A percentile compares a stretch with the other conserved stretches of the same genome.
These are phyloP conservation scores for Ptilorrhoa leucosticta DNA, from an alignment of 2,113 vertebrate species.

Conservation along the genomic window DNA sequence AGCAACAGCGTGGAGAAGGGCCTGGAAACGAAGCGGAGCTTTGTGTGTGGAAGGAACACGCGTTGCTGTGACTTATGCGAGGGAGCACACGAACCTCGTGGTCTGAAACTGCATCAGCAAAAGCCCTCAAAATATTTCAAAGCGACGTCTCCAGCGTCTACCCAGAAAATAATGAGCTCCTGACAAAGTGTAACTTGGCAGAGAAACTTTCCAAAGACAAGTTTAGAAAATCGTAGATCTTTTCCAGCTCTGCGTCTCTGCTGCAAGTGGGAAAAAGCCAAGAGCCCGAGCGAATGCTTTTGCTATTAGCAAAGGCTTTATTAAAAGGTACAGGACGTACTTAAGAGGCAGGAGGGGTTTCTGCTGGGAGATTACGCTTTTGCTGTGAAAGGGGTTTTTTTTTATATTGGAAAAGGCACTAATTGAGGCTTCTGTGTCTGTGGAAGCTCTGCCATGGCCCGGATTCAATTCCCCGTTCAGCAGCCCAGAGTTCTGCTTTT, in stretches of 20 bases:
- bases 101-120: neutral
- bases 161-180: constrained; percentile 63
- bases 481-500: neutral
- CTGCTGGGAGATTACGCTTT: neutral
- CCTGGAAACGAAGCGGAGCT: constrained; percentile 19
- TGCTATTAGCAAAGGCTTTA: constrained; percentile 18
- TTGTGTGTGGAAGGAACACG: neutral
- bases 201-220: constrained; percentile 60
- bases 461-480: neutral
- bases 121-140: constrained; percentile 24
- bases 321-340: neutral
- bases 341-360: neutral
- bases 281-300: constrained; percentile 25
- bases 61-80: constrained; percentile 4
- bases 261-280: constrained; percentile 5
- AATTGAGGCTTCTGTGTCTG: neutral
- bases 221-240: constrained; percentile 39
- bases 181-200: constrained; percentile 71
- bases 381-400: neutral
- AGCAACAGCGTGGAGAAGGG: neutral
- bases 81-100: neutral
- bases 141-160: constrained; percentile 55
- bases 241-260: constrained; percentile 41
- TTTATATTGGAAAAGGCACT: neutral
- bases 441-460: neutral